A percentile compares a stretch with the other conserved stretches of the same genome.
phyloP scores from a whole-genome alignment of 2,797 vertebrate species.

The Trichosurus vulpecula region DNA sequence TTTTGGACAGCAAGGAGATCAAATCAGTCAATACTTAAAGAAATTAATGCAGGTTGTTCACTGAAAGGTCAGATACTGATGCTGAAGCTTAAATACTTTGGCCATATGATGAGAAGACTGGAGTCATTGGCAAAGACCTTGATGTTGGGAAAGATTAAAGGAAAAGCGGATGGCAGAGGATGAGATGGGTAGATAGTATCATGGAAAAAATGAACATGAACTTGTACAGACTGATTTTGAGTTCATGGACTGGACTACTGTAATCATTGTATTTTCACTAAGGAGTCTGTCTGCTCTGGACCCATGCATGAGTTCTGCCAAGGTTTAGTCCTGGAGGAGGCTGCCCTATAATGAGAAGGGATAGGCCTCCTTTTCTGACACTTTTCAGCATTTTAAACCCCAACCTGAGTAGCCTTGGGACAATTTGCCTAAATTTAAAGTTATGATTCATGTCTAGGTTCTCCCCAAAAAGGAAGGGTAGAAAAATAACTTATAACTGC shows the following conservation, averaged over 20 bases:
- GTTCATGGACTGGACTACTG: not conserved
- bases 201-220: too few species aligned
- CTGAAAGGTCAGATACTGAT: not conserved
- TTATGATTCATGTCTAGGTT: not conserved
- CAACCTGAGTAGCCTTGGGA: not conserved
- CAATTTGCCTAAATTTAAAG: not conserved
- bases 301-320: not conserved
- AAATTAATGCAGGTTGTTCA: not conserved
- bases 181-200: too few species aligned
- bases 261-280: not conserved
- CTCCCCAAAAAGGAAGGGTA: not conserved
- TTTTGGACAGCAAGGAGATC: not conserved
- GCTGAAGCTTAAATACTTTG: not conserved
- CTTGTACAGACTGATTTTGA: not conserved
- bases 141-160: too few species aligned
- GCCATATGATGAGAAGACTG: not conserved
- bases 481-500: too few species aligned
- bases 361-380: not conserved
- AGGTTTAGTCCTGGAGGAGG: not conserved
- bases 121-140: too few species aligned
- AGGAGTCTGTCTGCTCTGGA: not conserved
- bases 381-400: not conserved
- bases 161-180: too few species aligned
- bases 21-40: not conserved
- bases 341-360: not conserved